Evolutionary conservation across 2,797 vertebrate genomes (phyloP).

Genomic region (Gobionotothen gibberifrons): DNA sequence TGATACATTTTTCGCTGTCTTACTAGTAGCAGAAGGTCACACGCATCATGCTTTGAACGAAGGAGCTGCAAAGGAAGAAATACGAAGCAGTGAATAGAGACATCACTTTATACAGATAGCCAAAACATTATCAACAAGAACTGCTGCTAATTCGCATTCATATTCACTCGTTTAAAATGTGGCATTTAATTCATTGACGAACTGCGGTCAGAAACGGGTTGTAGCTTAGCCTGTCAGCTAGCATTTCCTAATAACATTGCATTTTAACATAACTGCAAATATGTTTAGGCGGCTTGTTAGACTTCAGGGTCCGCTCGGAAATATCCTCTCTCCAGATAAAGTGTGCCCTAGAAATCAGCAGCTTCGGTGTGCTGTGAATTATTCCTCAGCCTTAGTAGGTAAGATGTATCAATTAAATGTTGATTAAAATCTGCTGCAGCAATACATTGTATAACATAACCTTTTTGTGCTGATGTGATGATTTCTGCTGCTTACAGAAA

Average conservation of each 20-base stretch:
- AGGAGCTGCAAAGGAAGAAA: slow-evolving; percentile 10
- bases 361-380: slow-evolving; percentile 44
- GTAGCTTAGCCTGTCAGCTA: slow-evolving; percentile 32
- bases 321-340: slow-evolving; percentile 40
- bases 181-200: background rate
- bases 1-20: background rate
- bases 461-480: background rate
- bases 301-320: slow-evolving; percentile 61
- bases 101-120: background rate
- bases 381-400: slow-evolving; percentile 79
- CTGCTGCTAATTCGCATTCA: background rate
- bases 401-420: slow-evolving; percentile 15
- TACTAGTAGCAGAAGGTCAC: slow-evolving; percentile 76
- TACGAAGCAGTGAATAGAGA: background rate
- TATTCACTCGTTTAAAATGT: background rate
- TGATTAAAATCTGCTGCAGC: background rate
- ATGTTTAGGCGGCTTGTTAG: slow-evolving; percentile 77
- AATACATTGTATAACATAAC: background rate
- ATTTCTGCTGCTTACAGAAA: slow-evolving; percentile 82
- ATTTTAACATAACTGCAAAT: background rate
- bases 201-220: background rate
- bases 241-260: slow-evolving; percentile 6
- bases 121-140: background rate
- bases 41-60: slow-evolving; percentile 69
- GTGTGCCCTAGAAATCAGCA: slow-evolving; percentile 42